phyloP scores from a whole-genome alignment of 2,113 vertebrate genomes.

The Takifugu bimaculatus region DNA sequence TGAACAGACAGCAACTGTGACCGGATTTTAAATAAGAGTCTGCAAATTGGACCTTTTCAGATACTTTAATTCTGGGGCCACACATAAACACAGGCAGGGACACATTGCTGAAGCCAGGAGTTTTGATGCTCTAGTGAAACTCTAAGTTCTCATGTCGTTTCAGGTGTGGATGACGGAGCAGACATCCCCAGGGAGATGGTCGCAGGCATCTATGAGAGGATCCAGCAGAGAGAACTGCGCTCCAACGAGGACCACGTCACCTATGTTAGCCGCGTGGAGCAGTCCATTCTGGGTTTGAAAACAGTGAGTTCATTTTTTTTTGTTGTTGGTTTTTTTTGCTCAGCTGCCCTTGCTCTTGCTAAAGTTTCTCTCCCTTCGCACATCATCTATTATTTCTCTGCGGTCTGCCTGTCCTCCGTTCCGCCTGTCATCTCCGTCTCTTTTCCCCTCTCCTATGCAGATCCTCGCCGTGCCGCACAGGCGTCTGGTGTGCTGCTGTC shows the following conservation, averaged over 20 bases:
- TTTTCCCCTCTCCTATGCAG: constrained; percentile 66
- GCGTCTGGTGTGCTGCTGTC: constrained; percentile 96
- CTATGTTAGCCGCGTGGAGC: constrained; percentile 97
- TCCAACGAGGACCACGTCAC: constrained; percentile 98
- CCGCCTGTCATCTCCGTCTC: constrained; percentile 33
- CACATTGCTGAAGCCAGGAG: no score
- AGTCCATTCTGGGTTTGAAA: constrained; percentile 97
- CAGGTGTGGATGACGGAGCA: constrained; percentile 95
- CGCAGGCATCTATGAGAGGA: constrained; percentile 95
- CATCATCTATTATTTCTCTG: constrained; percentile 24
- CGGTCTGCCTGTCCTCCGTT: constrained; percentile 19
- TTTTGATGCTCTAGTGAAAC: no score
- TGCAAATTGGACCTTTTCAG: no score
- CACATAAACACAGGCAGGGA: no score
- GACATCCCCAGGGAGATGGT: constrained; percentile 97
- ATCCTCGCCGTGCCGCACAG: constrained; percentile 93
- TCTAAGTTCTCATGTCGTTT: not conserved
- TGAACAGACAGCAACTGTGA: no score
- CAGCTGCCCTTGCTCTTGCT: constrained; percentile 3
- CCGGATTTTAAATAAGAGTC: no score
- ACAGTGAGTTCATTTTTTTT: constrained; percentile 78
- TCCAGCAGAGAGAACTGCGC: constrained; percentile 94
- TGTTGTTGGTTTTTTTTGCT: not conserved
- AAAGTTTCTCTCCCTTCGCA: constrained; percentile 1
- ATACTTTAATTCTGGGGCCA: no score